Percentiles rank a stretch among this genome's conserved stretches.
Evolutionary conservation across 2,888 invertebrate species (phyloP).

Genomic region (Drosophila melanosoma): DNA sequence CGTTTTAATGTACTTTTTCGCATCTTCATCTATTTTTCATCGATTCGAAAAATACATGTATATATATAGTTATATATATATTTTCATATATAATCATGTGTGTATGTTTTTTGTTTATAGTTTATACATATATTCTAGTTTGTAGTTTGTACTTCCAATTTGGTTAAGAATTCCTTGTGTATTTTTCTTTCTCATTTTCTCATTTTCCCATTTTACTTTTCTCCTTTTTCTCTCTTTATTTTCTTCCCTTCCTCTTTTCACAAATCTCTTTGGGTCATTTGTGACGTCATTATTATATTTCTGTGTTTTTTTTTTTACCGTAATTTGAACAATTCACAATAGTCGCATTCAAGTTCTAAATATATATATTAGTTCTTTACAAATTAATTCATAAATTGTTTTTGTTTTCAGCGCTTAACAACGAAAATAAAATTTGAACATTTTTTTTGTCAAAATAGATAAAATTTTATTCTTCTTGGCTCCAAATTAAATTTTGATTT

Average conservation of each 20-base stretch:
- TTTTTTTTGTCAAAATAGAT: conserved; percentile 40
- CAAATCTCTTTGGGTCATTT: conserved; percentile 47
- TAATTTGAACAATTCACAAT: conserved; percentile 83
- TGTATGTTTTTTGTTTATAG: conserved; percentile 37
- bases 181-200: conserved; percentile 60
- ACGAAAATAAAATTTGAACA: conserved; percentile 73
- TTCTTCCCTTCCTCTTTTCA: not conserved
- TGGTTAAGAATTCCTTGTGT: conserved; percentile 82
- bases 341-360: conserved; percentile 68
- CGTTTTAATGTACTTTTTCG: conserved; percentile 39
- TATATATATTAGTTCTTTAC: conserved; percentile 51
- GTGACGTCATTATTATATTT: conserved; percentile 64
- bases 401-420: conserved; percentile 60
- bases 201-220: conserved; percentile 41
- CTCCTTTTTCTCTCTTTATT: conserved; percentile 22
- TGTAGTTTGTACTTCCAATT: conserved; percentile 81
- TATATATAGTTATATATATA: conserved; percentile 17
- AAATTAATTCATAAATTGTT: conserved; percentile 68
- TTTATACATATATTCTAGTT: conserved; percentile 79
- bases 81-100: conserved; percentile 33
- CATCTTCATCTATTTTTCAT: conserved; percentile 20
- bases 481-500: conserved; percentile 61
- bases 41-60: conserved; percentile 51
- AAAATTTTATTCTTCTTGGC: conserved; percentile 69
- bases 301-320: conserved; percentile 54